Conservation (phyloP, 2,113 vertebrate genomes). For the Himantopus leucocephalus region DNA sequence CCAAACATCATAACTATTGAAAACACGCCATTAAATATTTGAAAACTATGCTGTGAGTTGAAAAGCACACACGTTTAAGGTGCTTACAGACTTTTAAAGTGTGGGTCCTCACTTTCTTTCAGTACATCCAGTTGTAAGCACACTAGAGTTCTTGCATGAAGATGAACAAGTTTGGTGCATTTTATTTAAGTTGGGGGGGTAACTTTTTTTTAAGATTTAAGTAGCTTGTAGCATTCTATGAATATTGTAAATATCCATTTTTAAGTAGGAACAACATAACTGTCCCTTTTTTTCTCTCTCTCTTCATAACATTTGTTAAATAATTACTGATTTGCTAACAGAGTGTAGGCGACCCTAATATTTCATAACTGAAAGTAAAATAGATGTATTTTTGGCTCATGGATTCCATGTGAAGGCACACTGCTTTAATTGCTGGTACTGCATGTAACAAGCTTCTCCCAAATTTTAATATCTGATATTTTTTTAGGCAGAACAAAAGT, state of each 20-base stretch:
- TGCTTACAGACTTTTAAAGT: neutral
- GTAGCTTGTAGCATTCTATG: neutral
- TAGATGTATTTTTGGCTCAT: neutral
- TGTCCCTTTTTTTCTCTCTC: neutral
- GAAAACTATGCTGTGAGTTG: neutral
- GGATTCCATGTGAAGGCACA: neutral
- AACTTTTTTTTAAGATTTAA: neutral
- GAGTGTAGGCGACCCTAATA: neutral
- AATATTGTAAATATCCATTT: neutral
- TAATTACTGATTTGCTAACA: neutral
- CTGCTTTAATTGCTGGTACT: neutral
- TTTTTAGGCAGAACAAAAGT: neutral
- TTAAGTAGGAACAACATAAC: neutral
- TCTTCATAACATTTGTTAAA: neutral
- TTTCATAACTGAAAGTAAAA: neutral
- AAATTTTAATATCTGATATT: neutral
- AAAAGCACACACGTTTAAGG: neutral
- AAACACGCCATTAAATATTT: neutral
- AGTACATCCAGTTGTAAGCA: neutral
- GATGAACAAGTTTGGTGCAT: accelerated
- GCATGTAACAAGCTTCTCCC: neutral
- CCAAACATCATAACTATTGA: neutral
- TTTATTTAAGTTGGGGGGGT: neutral
- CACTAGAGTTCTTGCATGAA: neutral
- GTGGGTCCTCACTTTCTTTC: neutral